phyloP scores from a whole-genome alignment of 2,797 vertebrate genomes.

The Pachyuromys duprasi region DNA sequence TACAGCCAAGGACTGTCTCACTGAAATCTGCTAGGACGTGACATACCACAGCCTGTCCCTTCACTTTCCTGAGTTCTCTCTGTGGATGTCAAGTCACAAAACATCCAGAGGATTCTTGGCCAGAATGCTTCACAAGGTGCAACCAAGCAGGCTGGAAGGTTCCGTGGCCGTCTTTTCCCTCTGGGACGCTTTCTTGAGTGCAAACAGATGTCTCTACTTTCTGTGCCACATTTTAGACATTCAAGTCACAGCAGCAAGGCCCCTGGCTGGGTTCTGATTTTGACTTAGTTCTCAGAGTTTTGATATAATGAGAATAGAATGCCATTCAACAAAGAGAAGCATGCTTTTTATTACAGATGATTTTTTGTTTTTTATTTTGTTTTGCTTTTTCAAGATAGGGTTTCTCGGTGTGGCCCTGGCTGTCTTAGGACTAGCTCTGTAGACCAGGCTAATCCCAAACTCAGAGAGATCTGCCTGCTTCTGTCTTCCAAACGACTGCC shows the following conservation, averaged over 20 bases:
- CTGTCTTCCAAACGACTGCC: too few relatives aligned
- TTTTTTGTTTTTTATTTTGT: not conserved
- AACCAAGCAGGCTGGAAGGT: not conserved
- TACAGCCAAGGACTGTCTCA: not conserved
- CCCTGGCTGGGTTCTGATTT: not conserved
- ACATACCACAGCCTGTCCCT: not conserved
- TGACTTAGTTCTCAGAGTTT: not conserved
- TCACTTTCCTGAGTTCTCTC: not conserved
- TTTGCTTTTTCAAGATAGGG: too few relatives aligned
- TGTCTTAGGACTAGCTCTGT: not conserved
- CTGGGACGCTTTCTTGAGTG: not conserved
- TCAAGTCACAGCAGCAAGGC: not conserved
- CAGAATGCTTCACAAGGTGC: not conserved
- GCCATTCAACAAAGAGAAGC: not conserved
- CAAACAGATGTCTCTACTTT: not conserved
- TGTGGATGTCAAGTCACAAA: not conserved
- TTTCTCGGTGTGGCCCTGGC: too few relatives aligned
- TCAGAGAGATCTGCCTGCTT: too few relatives aligned
- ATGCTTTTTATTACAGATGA: not conserved
- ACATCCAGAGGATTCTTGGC: not conserved
- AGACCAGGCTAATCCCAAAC: not conserved
- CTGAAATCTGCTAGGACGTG: not conserved
- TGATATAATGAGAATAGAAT: not conserved
- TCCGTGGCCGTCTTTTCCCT: not conserved
- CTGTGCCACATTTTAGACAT: not conserved